Percentiles rank a stretch among this genome's conserved stretches.
These are phyloP conservation scores for Aplysia californica DNA, from an alignment of 1,140 invertebrate species.

Conservation along the genomic window DNA sequence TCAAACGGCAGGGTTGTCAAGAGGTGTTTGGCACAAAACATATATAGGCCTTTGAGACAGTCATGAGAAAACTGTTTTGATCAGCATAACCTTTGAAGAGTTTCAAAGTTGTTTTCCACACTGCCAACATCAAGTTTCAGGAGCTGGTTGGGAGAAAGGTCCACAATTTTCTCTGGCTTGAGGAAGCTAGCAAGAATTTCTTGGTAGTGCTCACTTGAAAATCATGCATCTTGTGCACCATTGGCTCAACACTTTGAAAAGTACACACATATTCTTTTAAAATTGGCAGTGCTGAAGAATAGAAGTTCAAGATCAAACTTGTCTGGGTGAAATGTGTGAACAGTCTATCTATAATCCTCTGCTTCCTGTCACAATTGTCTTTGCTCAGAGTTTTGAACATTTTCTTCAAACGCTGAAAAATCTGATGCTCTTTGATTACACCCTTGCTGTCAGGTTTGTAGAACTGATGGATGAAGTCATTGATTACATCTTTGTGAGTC, in stretches of 20 bases:
- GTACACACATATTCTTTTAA: slow-evolving; percentile 34
- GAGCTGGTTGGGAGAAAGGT: slow-evolving; percentile 5
- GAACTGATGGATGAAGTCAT: neutral
- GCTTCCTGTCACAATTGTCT: slow-evolving; percentile 29
- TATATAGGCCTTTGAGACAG: neutral
- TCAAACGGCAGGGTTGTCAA: neutral
- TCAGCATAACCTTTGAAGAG: slow-evolving; percentile 26
- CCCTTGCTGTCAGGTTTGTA: slow-evolving; percentile 4
- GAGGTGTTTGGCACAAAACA: neutral
- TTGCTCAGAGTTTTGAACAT: slow-evolving; percentile 30
- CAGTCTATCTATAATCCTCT: slow-evolving; percentile 28
- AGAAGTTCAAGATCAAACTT: slow-evolving; percentile 15
- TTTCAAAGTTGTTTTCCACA: slow-evolving; percentile 3
- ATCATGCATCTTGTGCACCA: slow-evolving; percentile 37
- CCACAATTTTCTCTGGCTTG: slow-evolving; percentile 25
- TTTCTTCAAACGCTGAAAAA: slow-evolving; percentile 5
- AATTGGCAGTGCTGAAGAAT: slow-evolving; percentile 31
- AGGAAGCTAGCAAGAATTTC: slow-evolving; percentile 34
- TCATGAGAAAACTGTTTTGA: neutral
- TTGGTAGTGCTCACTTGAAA: slow-evolving; percentile 31
- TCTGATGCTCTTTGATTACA: slow-evolving; percentile 14
- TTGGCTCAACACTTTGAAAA: slow-evolving; percentile 34
- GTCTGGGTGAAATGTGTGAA: slow-evolving; percentile 26
- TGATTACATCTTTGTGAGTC: slow-evolving; percentile 8
- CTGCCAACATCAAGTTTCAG: neutral